phyloP scores from a whole-genome alignment of 2,888 invertebrate genomes.

The Acleris holmiana region DNA sequence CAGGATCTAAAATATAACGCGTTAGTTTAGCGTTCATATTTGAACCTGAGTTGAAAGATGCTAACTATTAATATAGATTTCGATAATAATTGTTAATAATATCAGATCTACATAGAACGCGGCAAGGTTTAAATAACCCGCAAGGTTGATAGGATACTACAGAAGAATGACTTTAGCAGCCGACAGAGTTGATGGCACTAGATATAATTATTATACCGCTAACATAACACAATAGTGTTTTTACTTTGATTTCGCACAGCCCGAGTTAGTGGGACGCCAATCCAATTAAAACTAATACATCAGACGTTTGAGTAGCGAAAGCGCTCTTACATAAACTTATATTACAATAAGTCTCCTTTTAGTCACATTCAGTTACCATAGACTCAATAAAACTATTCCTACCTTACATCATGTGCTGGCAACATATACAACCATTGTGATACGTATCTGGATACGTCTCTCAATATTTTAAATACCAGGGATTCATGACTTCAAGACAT shows the following conservation, averaged over 20 bases:
- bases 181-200: constrained; percentile 31
- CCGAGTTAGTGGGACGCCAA: constrained; percentile 35
- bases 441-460: not conserved
- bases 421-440: constrained; percentile 5
- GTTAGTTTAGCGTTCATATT: no score
- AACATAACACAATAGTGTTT: constrained; percentile 34
- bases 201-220: constrained; percentile 30
- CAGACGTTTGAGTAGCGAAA: constrained; percentile 29
- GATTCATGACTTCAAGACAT: constrained; percentile 5
- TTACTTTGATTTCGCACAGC: constrained; percentile 38
- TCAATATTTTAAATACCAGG: not conserved
- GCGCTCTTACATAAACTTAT: constrained; percentile 33
- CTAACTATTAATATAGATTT: not conserved
- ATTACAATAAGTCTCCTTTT: constrained; percentile 35
- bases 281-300: constrained; percentile 25
- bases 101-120: no score
- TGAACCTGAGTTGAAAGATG: not conserved
- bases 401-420: constrained; percentile 6
- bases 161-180: not conserved
- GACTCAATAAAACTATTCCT: constrained; percentile 23
- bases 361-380: constrained; percentile 23
- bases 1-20: no score
- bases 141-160: not conserved
- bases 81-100: no score
- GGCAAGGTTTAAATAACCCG: no score